These are phyloP conservation scores for Catotricha subobsoleta DNA, from an alignment of 2,888 invertebrate genomes.

Conservation along the genomic window DNA sequence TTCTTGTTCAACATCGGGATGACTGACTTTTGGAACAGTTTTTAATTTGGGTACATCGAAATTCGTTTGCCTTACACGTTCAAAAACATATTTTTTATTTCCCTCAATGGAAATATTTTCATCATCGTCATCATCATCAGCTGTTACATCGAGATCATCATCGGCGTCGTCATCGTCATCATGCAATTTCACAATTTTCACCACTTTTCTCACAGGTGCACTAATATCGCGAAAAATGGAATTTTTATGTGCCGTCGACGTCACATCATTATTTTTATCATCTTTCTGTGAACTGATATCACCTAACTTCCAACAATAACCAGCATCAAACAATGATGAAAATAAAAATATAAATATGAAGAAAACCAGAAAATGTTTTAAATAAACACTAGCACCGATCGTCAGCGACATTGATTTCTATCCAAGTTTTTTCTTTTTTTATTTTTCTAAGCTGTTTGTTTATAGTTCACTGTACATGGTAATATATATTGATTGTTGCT, in stretches of 20 bases:
- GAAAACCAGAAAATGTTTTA: too few species aligned
- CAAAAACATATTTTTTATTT: constrained; percentile 2
- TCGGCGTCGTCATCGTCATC: constrained; percentile 11
- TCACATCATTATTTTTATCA: constrained; percentile 3
- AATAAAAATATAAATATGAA: too few species aligned
- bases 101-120: neutral
- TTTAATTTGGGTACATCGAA: constrained; percentile 16
- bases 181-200: constrained; percentile 17
- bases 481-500: too few species aligned
- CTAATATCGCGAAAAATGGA: constrained; percentile 1
- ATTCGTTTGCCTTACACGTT: constrained; percentile 1
- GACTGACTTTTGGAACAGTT: constrained; percentile 21
- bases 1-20: constrained; percentile 23
- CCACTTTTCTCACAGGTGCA: constrained; percentile 18
- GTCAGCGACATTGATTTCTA: too few species aligned
- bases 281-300: neutral
- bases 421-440: too few species aligned
- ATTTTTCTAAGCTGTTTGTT: too few species aligned
- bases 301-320: constrained; percentile 1
- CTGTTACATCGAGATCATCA: constrained; percentile 6
- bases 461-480: too few species aligned
- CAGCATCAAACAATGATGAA: neutral
- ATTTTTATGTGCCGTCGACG: neutral
- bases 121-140: constrained; percentile 4
- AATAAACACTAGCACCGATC: too few species aligned